Conservation (phyloP, 1,140 invertebrate genomes). For the Oreohelix idahoensis region DNA sequence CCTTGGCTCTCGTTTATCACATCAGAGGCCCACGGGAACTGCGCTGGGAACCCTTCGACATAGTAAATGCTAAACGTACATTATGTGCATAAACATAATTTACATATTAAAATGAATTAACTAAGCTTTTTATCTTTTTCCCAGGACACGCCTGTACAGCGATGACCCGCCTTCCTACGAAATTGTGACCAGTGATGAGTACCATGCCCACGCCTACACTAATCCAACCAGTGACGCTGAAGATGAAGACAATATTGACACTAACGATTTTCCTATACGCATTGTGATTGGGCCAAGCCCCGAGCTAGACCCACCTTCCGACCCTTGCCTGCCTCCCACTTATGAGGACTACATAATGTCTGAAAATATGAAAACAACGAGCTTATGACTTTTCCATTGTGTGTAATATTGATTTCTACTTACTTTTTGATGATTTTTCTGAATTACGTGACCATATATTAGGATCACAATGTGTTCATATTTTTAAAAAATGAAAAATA, state of each 20-base stretch:
- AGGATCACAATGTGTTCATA: no score
- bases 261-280: background rate
- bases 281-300: conserved; percentile 1
- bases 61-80: no score
- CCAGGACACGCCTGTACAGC: conserved; percentile 44
- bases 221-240: conserved; percentile 29
- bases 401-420: no score
- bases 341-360: conserved; percentile 36
- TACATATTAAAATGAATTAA: background rate
- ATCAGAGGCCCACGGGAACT: no score
- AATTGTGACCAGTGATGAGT: conserved; percentile 48
- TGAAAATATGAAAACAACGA: conserved; percentile 39
- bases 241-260: conserved; percentile 2
- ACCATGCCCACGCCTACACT: conserved; percentile 36
- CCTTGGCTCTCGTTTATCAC: no score
- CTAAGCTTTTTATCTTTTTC: background rate
- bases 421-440: no score
- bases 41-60: no score
- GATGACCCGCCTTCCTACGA: conserved; percentile 52
- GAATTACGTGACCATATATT: no score
- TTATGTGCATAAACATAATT: background rate
- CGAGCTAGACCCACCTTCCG: background rate
- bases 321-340: conserved; percentile 23
- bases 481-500: no score
- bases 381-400: conserved; percentile 9